phyloP scores from a whole-genome alignment of 2,113 vertebrate species.

The Varanus salvator region DNA sequence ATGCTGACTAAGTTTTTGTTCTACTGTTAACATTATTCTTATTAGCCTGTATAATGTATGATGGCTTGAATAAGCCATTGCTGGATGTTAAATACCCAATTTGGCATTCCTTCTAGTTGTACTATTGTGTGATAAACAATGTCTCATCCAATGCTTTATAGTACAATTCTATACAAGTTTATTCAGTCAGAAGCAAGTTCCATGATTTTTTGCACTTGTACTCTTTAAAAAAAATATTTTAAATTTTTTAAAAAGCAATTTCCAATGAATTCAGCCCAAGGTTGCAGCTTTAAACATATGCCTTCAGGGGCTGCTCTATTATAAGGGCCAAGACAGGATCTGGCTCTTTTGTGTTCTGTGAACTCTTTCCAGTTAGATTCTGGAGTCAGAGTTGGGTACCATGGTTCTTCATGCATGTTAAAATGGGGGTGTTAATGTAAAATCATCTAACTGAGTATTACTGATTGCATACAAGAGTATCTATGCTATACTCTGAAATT shows the following conservation, averaged over 20 bases:
- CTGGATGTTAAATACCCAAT: background rate
- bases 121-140: background rate
- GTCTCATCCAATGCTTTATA: background rate
- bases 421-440: too few relatives aligned
- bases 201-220: too few relatives aligned
- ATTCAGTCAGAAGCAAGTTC: background rate
- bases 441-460: background rate
- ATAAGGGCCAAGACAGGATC: background rate
- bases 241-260: too few relatives aligned
- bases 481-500: background rate
- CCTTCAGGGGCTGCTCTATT: background rate
- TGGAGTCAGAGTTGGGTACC: background rate
- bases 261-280: too few relatives aligned
- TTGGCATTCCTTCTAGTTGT: constrained; percentile 2
- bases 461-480: too few relatives aligned
- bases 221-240: too few relatives aligned
- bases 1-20: background rate
- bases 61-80: constrained; percentile 20
- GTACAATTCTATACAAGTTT: background rate
- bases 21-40: background rate
- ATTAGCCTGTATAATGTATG: background rate
- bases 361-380: background rate
- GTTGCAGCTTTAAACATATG: background rate
- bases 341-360: background rate
- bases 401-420: background rate